Evolutionary conservation across 1,140 invertebrate genomes (phyloP).

Genomic region (Aradophagus sp.): DNA sequence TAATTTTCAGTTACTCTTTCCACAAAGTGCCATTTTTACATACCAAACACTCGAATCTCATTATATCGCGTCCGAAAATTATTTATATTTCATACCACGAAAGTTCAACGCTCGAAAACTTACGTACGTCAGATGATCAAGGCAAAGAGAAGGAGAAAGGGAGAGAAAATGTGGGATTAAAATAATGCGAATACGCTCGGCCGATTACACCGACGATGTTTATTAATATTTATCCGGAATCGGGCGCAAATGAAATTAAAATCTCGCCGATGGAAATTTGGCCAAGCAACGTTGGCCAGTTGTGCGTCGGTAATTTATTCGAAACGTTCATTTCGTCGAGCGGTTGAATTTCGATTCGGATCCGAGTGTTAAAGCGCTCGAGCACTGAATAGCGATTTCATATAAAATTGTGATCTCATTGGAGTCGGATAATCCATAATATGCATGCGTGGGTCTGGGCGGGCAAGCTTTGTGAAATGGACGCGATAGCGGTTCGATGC

Average conservation of each 20-base stretch:
- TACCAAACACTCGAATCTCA: no score
- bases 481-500: slow-evolving; percentile 48
- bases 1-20: no score
- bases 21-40: no score
- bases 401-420: slow-evolving; percentile 59
- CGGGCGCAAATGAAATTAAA: slow-evolving; percentile 33
- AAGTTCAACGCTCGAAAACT: no score
- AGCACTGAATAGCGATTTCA: slow-evolving; percentile 51
- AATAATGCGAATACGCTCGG: no score
- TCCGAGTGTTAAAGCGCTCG: slow-evolving; percentile 42
- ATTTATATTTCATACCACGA: no score
- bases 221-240: slow-evolving; percentile 34
- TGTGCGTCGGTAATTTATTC: slow-evolving; percentile 31
- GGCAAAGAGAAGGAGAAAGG: no score
- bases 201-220: slow-evolving; percentile 23
- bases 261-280: slow-evolving; percentile 20
- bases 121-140: no score
- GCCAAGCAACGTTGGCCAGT: slow-evolving; percentile 32
- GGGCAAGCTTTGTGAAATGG: slow-evolving; percentile 38
- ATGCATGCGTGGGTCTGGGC: slow-evolving; percentile 46
- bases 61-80: no score
- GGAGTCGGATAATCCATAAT: slow-evolving; percentile 56
- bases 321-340: slow-evolving; percentile 44
- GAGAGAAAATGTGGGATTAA: no score
- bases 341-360: slow-evolving; percentile 29